These are phyloP conservation scores for Priapulus caudatus DNA, from an alignment of 2,888 invertebrate species.

Conservation along the genomic window DNA sequence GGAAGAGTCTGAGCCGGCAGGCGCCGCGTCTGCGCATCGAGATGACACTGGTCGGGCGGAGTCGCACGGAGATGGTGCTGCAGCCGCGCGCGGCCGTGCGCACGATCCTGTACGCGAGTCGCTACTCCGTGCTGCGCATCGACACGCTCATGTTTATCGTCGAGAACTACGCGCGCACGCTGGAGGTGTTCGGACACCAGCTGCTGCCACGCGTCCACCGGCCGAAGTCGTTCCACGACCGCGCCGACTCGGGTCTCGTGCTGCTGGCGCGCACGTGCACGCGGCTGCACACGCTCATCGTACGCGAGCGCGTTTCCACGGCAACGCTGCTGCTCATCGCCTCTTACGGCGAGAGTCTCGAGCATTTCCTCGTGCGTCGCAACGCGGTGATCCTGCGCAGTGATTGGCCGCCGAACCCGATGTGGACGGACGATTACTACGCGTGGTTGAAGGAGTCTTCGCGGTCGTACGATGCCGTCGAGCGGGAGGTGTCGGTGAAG, in stretches of 20 bases:
- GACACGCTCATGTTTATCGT: slow-evolving; percentile 46
- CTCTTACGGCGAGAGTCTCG: slow-evolving; percentile 50
- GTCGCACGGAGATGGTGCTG: slow-evolving; percentile 43
- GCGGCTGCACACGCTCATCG: slow-evolving; percentile 54
- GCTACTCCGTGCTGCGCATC: slow-evolving; percentile 46
- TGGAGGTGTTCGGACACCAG: slow-evolving; percentile 55
- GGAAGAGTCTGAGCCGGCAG: slow-evolving; percentile 45
- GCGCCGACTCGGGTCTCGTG: slow-evolving; percentile 56
- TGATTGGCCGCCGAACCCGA: slow-evolving; percentile 52
- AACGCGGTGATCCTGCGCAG: slow-evolving; percentile 54
- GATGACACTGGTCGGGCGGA: slow-evolving; percentile 49
- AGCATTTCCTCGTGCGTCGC: slow-evolving; percentile 46
- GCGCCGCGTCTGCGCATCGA: slow-evolving; percentile 55
- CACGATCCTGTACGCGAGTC: slow-evolving; percentile 52
- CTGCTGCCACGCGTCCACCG: slow-evolving; percentile 53
- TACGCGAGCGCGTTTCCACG: slow-evolving; percentile 61
- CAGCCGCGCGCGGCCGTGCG: slow-evolving; percentile 57
- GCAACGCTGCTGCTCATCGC: slow-evolving; percentile 59
- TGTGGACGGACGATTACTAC: slow-evolving; percentile 56
- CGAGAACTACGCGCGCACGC: slow-evolving; percentile 50
- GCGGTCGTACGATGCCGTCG: slow-evolving; percentile 51
- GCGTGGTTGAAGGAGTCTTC: slow-evolving; percentile 52
- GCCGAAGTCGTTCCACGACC: slow-evolving; percentile 53
- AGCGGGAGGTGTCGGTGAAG: slow-evolving; percentile 54
- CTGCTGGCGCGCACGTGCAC: slow-evolving; percentile 54